Conservation (phyloP, 1,140 invertebrate species). For the Neoseiulus cucumeris region DNA sequence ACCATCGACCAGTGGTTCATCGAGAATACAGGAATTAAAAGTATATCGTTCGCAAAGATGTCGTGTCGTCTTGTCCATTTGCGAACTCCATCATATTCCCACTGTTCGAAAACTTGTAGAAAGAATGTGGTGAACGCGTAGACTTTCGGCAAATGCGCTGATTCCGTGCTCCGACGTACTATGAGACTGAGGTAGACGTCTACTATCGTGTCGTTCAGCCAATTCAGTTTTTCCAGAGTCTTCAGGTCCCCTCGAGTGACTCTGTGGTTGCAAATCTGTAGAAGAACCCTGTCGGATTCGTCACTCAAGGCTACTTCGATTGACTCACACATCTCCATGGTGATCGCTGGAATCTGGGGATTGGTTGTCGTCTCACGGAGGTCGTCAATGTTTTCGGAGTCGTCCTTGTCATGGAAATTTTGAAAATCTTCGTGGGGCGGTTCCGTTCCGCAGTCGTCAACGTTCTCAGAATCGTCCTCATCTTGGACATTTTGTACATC, state of each 20-base stretch:
- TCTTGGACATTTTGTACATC: no score
- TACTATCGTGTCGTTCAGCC: constrained; percentile 91
- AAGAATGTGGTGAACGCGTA: constrained; percentile 92
- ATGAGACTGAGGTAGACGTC: constrained; percentile 77
- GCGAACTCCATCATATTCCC: constrained; percentile 47
- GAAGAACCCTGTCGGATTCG: no score
- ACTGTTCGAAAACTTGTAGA: constrained; percentile 56
- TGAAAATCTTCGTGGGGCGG: no score
- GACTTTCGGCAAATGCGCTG: constrained; percentile 41
- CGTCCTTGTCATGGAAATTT: no score
- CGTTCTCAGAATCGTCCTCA: no score
- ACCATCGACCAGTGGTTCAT: constrained; percentile 91
- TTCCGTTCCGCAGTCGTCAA: no score
- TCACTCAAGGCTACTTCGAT: no score
- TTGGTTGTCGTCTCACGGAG: no score
- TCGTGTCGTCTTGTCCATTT: constrained; percentile 79
- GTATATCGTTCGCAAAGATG: constrained; percentile 57
- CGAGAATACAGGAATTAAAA: constrained; percentile 77
- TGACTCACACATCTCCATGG: no score
- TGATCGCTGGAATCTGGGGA: no score
- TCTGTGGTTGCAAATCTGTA: constrained; percentile 10
- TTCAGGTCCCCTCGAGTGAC: constrained; percentile 47
- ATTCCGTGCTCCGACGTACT: constrained; percentile 42
- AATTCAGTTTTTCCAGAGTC: constrained; percentile 56
- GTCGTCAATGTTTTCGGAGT: no score